Evolutionary conservation across 2,113 vertebrate genomes (phyloP).

Genomic region (Myocastor coypus): DNA sequence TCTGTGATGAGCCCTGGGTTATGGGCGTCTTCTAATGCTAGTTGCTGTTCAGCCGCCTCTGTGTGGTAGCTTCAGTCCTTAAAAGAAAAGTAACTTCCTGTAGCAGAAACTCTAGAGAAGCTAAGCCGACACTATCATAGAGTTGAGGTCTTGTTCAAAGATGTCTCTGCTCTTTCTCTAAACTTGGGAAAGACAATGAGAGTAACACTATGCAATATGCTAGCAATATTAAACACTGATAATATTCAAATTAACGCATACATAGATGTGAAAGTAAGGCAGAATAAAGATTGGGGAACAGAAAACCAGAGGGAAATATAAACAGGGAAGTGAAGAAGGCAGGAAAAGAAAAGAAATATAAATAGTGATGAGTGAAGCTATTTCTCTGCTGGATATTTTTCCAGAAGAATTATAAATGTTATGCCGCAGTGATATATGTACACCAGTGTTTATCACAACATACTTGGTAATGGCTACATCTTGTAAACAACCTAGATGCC

Average conservation of each 20-base stretch:
- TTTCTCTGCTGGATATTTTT: too few species aligned
- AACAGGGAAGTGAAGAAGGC: neutral
- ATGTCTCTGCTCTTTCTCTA: neutral
- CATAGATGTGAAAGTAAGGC: neutral
- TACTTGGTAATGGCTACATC: too few species aligned
- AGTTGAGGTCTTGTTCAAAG: neutral
- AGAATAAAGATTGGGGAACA: neutral
- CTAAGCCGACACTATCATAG: neutral
- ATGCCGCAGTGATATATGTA: too few species aligned
- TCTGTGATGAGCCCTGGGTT: neutral
- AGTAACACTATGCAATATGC: too few species aligned
- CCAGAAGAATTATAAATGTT: too few species aligned
- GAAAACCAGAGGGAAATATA: neutral
- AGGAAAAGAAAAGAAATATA: neutral
- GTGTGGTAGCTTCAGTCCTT: neutral
- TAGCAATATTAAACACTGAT: too few species aligned
- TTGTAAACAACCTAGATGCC: too few species aligned
- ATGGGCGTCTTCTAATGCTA: neutral
- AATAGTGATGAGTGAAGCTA: neutral
- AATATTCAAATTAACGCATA: too few species aligned
- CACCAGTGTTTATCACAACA: too few species aligned
- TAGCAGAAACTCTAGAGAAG: neutral
- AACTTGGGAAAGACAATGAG: too few species aligned
- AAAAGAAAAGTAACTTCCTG: neutral
- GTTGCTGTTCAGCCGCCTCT: neutral